Evolutionary conservation across 2,113 vertebrate species (phyloP), one percentile per base, ranked within the genome.

Genomic region (Symphodus melops): DNA sequence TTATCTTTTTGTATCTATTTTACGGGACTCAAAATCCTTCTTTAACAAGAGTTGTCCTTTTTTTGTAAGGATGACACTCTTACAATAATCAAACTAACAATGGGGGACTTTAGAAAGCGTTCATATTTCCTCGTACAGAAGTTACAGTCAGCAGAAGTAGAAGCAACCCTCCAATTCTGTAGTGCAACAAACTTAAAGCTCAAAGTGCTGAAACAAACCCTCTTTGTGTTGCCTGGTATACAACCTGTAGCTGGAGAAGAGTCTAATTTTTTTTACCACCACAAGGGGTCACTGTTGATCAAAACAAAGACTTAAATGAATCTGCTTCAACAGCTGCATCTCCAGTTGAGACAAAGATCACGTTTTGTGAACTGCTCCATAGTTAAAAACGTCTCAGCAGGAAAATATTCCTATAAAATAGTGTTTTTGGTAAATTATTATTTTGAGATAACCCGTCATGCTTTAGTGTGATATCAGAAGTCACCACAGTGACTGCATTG

Each of bases 241-340:
- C 36, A 49, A 44, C 25, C 37, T 60, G 8, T 7, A 51, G 25
- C 16, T 20, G n/a, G n/a, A n/a, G n/a, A n/a, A n/a, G n/a, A n/a
- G n/a, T n/a, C n/a, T n/a, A n/a, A n/a, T 39, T 25, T 21, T 1
- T 68, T 21, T 1, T 68, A n/a, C n/a, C 19, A 73, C 64, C 70
- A 68, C 58, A 48, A 36, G 80, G 46, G 28, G 68, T 62, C 68
- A 11, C 62, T 68, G 46, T 53, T 37, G 33, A 16, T 49, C 48
- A 46, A 11, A 42, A 13, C 44, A 12, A 13, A 46, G 16, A 55
- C 42, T 41, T 37, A 6, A 57, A 25, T n/a, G 20, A 42, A 19
- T 25, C 33, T 48, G 5, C 37, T 36, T n/a, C 3, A 56, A 36
- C 21, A 33, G 9, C 21, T 68, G 52, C 16, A 12, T 41, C 11